Percentiles rank a stretch among this genome's conserved stretches.
Conservation (phyloP, 2,888 invertebrate species). For the Agrotis exclamationis region DNA sequence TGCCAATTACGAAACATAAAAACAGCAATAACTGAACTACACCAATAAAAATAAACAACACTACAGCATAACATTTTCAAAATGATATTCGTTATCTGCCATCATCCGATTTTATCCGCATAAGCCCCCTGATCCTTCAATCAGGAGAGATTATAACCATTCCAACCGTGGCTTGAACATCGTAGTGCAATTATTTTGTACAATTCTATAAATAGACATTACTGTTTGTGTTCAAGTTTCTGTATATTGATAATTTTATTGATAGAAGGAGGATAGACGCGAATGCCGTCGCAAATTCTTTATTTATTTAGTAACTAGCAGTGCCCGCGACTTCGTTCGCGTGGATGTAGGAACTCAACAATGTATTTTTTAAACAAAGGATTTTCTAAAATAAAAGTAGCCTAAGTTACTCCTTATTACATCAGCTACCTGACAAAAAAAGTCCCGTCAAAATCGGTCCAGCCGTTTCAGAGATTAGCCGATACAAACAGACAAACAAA, state of each 20-base stretch:
- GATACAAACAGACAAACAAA: too few relatives aligned
- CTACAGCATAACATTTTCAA: slow-evolving; percentile 60
- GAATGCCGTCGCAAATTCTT: too few relatives aligned
- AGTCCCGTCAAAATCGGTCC: too few relatives aligned
- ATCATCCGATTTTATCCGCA: slow-evolving; percentile 73
- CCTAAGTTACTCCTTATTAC: too few relatives aligned
- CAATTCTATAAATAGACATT: slow-evolving; percentile 45
- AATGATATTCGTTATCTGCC: slow-evolving; percentile 70
- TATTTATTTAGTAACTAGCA: too few relatives aligned
- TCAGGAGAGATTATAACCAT: slow-evolving; percentile 65
- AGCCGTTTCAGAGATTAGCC: too few relatives aligned
- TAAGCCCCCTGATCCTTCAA: slow-evolving; percentile 76
- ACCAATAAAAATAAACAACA: slow-evolving; percentile 45
- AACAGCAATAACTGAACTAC: slow-evolving; percentile 7
- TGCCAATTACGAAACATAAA: not conserved
- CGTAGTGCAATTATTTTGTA: slow-evolving; percentile 58
- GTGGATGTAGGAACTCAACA: too few relatives aligned
- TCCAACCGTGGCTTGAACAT: slow-evolving; percentile 44
- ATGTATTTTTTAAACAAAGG: too few relatives aligned
- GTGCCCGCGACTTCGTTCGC: too few relatives aligned
- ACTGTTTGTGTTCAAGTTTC: slow-evolving; percentile 18
- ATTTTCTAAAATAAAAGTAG: too few relatives aligned
- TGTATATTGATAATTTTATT: not conserved
- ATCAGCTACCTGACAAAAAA: too few relatives aligned
- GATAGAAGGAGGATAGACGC: not conserved